Conservation (phyloP, 2,113 vertebrate genomes). For the Pipa parva region DNA sequence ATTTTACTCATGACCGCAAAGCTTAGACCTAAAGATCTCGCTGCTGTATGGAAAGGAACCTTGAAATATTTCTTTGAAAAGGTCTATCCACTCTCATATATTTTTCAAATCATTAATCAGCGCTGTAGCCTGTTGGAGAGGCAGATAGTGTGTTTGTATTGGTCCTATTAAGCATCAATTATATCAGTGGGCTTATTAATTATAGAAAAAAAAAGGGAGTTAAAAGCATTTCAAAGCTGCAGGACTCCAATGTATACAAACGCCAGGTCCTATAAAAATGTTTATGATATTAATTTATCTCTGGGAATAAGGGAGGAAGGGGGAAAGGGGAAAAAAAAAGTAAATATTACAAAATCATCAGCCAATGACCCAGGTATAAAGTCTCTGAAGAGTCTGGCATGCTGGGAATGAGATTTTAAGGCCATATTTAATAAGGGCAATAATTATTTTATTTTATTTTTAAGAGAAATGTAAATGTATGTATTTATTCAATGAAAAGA, state of each 20-base stretch:
- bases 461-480: no score
- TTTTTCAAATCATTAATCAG: constrained; percentile 4
- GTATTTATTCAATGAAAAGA: no score
- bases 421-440: no score
- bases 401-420: no score
- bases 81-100: no score
- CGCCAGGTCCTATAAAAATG: constrained; percentile 12
- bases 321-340: neutral
- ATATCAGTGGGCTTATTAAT: constrained; percentile 10
- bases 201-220: constrained; percentile 15
- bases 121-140: neutral
- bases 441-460: no score
- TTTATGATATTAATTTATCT: constrained; percentile 32
- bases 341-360: neutral
- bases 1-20: constrained; percentile 58
- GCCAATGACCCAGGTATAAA: neutral
- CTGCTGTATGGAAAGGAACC: constrained; percentile 1
- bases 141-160: neutral
- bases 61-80: constrained; percentile 4
- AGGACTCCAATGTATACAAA: constrained; percentile 7
- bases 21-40: no score
- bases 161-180: neutral
- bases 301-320: neutral
- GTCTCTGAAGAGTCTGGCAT: no score
- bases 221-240: constrained; percentile 23